Evolutionary conservation across 37 sponge, comb jelly and placozoan species (phyloP).

Genomic region (Beroe forskalii): DNA sequence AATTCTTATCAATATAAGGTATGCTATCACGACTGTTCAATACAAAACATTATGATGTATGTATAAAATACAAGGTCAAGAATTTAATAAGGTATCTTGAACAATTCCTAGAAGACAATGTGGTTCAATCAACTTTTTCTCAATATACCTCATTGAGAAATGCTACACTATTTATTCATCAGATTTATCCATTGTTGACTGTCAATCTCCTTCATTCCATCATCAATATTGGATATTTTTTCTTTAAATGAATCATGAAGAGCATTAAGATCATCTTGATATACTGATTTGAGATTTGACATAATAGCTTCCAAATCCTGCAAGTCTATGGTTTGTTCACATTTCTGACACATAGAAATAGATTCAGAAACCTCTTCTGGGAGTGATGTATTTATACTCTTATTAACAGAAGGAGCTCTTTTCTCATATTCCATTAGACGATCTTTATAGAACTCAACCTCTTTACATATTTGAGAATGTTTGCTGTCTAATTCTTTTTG

Average conservation of each 20-base stretch:
- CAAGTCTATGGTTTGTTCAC: not conserved
- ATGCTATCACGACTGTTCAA: no score
- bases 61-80: no score
- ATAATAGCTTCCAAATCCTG: constrained; percentile 19
- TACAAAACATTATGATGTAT: no score
- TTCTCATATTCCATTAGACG: constrained; percentile 45
- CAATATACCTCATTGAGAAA: no score
- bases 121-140: no score
- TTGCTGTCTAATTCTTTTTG: constrained; percentile 22
- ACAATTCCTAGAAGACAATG: no score
- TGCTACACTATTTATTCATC: constrained; percentile 42
- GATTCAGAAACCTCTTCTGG: not conserved
- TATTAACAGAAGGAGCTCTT: not conserved
- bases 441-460: constrained; percentile 39
- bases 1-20: no score
- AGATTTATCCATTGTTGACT: constrained; percentile 21
- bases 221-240: not conserved
- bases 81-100: no score
- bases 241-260: constrained; percentile 15
- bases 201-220: not conserved
- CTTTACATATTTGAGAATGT: not conserved
- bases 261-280: constrained; percentile 25
- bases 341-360: not conserved
- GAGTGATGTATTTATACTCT: constrained; percentile 32
- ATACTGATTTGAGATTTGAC: not conserved